These are phyloP conservation scores for Mirounga angustirostris DNA, from an alignment of 2,113 vertebrate genomes.

Conservation along the genomic window DNA sequence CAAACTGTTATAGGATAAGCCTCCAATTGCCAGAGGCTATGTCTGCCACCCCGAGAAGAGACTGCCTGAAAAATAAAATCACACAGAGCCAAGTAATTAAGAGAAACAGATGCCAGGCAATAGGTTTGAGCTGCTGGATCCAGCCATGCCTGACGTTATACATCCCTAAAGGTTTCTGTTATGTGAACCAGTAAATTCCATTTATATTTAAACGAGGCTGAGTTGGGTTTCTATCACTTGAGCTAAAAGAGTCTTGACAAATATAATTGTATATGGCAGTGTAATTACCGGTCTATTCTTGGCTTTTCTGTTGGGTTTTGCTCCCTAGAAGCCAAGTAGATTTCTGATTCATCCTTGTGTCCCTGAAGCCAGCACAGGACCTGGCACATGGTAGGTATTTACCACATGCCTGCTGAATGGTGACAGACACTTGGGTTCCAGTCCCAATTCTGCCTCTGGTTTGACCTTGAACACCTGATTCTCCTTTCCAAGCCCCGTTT, in stretches of 20 bases:
- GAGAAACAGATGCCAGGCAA: neutral
- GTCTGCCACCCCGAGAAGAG: neutral
- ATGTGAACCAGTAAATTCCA: neutral
- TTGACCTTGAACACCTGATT: neutral
- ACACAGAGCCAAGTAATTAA: neutral
- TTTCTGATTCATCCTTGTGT: neutral
- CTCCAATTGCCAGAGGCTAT: neutral
- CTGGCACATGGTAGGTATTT: neutral
- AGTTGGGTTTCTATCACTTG: neutral
- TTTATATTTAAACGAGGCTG: neutral
- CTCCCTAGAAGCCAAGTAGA: neutral
- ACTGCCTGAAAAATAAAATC: neutral
- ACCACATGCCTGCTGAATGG: neutral
- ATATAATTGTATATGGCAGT: neutral
- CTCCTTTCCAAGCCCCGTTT: neutral
- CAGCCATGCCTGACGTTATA: neutral
- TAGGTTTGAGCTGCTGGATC: neutral
- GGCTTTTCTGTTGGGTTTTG: neutral
- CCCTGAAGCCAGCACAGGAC: neutral
- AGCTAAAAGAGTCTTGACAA: neutral
- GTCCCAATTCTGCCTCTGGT: neutral
- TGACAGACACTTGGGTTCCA: neutral
- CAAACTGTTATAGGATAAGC: neutral
- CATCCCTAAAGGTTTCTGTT: neutral
- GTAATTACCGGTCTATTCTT: neutral